These are phyloP conservation scores for Mus spretus DNA, from an alignment of 2,797 vertebrate species.

Conservation along the genomic window DNA sequence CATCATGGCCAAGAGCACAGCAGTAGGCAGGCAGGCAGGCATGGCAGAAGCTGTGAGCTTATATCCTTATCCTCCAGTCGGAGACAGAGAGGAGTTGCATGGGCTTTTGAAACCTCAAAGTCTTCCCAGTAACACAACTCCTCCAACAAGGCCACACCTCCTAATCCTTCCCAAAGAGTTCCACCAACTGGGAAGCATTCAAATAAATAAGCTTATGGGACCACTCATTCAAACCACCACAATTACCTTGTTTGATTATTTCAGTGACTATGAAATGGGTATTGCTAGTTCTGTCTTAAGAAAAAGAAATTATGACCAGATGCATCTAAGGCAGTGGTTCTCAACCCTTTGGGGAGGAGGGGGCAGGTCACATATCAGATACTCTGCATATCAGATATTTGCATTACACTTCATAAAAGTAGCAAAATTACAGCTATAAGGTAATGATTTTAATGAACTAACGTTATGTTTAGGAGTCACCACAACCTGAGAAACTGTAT, in stretches of 20 bases:
- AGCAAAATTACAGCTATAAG: background rate
- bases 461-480: background rate
- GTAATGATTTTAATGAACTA: background rate
- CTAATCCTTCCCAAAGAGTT: background rate
- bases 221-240: background rate
- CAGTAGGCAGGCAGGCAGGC: background rate
- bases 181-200: background rate
- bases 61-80: background rate
- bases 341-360: background rate
- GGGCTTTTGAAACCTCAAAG: too few relatives aligned
- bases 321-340: background rate
- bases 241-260: background rate
- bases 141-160: background rate
- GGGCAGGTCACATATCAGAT: background rate
- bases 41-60: background rate
- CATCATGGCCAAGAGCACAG: background rate
- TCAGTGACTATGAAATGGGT: slow-evolving; percentile 26
- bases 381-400: background rate
- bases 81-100: background rate
- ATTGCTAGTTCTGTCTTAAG: background rate
- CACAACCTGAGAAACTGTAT: background rate
- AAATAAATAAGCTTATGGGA: background rate
- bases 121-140: background rate
- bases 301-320: slow-evolving; percentile 15
- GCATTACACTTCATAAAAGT: background rate